phyloP scores from a whole-genome alignment of 2,113 vertebrate genomes.

The Sarotherodon lohbergeri region DNA sequence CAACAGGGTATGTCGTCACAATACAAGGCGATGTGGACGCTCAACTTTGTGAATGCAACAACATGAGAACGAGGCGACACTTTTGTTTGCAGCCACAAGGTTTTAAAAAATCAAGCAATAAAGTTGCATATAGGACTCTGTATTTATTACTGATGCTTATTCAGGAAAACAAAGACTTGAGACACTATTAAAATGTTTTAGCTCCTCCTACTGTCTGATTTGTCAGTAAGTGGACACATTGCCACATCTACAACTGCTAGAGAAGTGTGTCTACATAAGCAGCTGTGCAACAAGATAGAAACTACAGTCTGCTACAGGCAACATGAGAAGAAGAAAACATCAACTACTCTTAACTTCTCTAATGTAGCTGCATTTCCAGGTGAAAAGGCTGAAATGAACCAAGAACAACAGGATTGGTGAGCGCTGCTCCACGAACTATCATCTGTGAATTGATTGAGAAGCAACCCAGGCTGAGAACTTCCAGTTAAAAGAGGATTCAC shows the following conservation, averaged over 20 bases:
- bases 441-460: not conserved
- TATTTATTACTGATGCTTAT: not conserved
- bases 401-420: not conserved
- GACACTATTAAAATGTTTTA: fast-evolving
- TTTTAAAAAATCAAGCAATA: not conserved
- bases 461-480: not conserved
- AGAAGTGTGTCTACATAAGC: not conserved
- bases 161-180: not conserved
- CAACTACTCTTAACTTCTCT: not conserved
- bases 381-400: not conserved
- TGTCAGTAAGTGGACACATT: not conserved
- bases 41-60: not conserved
- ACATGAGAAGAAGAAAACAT: not conserved
- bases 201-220: not conserved
- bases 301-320: not conserved
- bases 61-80: not conserved
- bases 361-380: not conserved
- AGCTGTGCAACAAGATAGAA: not conserved
- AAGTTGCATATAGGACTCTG: not conserved
- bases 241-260: not conserved
- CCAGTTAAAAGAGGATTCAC: not conserved
- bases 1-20: fast-evolving
- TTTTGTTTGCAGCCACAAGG: not conserved
- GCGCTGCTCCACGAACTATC: not conserved
- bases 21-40: fast-evolving